Conservation (phyloP, 2,888 invertebrate species). For the Eristalinus sepulchralis region DNA sequence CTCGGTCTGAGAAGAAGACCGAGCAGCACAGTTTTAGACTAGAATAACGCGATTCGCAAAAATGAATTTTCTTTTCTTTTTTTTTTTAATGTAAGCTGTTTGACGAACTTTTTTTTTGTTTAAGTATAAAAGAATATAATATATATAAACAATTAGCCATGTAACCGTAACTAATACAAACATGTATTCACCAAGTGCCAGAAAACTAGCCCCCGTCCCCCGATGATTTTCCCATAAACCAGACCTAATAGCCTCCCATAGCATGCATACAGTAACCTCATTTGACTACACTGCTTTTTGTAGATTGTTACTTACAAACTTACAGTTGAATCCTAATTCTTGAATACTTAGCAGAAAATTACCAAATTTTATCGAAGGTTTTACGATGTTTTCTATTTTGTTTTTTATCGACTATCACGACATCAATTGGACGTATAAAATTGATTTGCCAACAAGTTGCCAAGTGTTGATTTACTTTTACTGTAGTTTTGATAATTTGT, state of each 20-base stretch:
- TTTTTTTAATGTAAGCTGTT: constrained; percentile 8
- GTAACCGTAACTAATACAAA: constrained; percentile 52
- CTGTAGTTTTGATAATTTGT: constrained; percentile 32
- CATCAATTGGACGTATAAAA: constrained; percentile 55
- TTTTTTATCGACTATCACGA: constrained; percentile 39
- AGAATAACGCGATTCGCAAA: constrained; percentile 74
- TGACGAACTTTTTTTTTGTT: constrained; percentile 36
- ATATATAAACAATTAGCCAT: constrained; percentile 64
- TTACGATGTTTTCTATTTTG: constrained; percentile 6
- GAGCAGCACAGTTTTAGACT: constrained; percentile 81
- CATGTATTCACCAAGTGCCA: constrained; percentile 69
- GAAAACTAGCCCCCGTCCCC: constrained; percentile 49
- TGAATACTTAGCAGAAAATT: constrained; percentile 30
- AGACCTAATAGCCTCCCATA: neutral
- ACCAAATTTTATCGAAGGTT: constrained; percentile 36
- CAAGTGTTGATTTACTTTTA: constrained; percentile 56
- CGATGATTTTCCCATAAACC: neutral
- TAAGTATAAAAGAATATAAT: constrained; percentile 40
- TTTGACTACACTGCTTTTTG: neutral
- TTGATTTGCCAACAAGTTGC: constrained; percentile 69
- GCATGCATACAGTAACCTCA: neutral
- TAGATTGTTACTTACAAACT: constrained; percentile 2
- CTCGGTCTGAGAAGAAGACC: constrained; percentile 79
- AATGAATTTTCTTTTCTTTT: neutral
- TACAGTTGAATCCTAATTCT: neutral